phyloP scores from a whole-genome alignment of 1,140 invertebrate species.

The Diachasmimorpha longicaudata region DNA sequence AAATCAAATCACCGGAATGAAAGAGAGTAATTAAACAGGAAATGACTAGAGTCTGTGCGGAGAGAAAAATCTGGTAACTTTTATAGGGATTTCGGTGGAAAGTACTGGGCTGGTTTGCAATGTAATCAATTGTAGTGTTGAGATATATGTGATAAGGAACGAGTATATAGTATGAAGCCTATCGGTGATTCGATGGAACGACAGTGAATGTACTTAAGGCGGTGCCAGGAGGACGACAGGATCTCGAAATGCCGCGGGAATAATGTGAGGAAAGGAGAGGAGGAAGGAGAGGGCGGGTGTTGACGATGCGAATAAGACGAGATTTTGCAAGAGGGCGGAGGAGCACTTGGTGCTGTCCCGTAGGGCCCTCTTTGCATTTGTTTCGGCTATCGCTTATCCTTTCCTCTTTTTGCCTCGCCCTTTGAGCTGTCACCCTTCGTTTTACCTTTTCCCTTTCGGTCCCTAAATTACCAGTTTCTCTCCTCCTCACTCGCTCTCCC shows the following conservation, averaged over 20 bases:
- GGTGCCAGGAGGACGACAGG: neutral
- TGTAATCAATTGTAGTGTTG: too few relatives aligned
- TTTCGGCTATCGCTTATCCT: conserved; percentile 36
- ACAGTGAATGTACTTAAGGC: conserved; percentile 53
- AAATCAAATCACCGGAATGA: neutral
- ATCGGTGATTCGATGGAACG: conserved; percentile 32
- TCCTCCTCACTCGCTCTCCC: conserved; percentile 44
- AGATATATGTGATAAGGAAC: neutral
- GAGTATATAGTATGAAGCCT: neutral
- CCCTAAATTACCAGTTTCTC: conserved; percentile 16
- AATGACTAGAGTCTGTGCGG: too few relatives aligned
- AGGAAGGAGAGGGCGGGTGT: neutral
- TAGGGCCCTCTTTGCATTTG: conserved; percentile 54
- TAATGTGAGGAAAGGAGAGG: neutral
- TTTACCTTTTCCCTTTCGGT: conserved; percentile 15
- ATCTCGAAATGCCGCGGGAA: neutral
- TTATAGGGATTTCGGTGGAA: too few relatives aligned
- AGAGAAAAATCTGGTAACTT: too few relatives aligned
- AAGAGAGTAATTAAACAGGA: neutral
- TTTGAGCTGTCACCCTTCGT: conserved; percentile 4
- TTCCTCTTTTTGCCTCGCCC: neutral
- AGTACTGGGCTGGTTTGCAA: too few relatives aligned
- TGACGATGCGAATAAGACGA: neutral
- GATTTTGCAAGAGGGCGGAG: neutral
- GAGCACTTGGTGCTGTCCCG: neutral